phyloP scores from a whole-genome alignment of 2,888 invertebrate genomes.

The Drosophila crucigera region DNA sequence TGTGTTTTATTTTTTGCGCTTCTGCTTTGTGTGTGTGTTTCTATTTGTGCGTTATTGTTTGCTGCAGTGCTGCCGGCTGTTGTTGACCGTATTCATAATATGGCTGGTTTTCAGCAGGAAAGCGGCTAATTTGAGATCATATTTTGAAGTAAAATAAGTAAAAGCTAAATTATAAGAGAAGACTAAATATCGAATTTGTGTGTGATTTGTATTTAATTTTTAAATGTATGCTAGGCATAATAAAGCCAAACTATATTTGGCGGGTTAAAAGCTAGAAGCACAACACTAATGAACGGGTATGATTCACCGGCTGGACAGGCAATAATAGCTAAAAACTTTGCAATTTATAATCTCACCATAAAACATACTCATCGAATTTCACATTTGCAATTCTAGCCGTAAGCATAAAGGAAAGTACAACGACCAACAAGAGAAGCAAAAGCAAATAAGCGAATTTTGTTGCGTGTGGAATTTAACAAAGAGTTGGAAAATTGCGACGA shows the following conservation, averaged over 20 bases:
- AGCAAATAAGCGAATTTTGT: slow-evolving; percentile 17
- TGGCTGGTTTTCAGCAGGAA: slow-evolving; percentile 9
- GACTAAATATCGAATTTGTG: not conserved
- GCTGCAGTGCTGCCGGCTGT: slow-evolving; percentile 13
- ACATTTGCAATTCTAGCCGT: slow-evolving; percentile 39
- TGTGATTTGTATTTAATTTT: not conserved
- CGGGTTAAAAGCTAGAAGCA: not conserved
- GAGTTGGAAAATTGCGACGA: slow-evolving; percentile 31
- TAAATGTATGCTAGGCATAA: not conserved
- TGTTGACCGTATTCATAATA: slow-evolving; percentile 4
- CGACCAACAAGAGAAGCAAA: not conserved
- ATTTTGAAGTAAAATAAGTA: not conserved
- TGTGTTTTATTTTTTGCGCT: not conserved
- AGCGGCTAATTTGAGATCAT: not conserved
- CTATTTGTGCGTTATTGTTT: slow-evolving; percentile 12
- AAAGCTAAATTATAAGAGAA: not conserved
- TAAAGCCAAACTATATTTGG: not conserved
- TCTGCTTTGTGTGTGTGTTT: not conserved
- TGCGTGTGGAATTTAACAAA: not conserved
- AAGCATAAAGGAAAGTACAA: slow-evolving; percentile 2
- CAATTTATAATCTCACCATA: slow-evolving; percentile 24
- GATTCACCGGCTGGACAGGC: slow-evolving; percentile 19
- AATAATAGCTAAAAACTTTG: slow-evolving; percentile 25
- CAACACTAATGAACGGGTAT: slow-evolving; percentile 18
- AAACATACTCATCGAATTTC: slow-evolving; percentile 24